These are phyloP conservation scores for Xestia ashworthii DNA, from an alignment of 2,888 invertebrate genomes.

Conservation along the genomic window DNA sequence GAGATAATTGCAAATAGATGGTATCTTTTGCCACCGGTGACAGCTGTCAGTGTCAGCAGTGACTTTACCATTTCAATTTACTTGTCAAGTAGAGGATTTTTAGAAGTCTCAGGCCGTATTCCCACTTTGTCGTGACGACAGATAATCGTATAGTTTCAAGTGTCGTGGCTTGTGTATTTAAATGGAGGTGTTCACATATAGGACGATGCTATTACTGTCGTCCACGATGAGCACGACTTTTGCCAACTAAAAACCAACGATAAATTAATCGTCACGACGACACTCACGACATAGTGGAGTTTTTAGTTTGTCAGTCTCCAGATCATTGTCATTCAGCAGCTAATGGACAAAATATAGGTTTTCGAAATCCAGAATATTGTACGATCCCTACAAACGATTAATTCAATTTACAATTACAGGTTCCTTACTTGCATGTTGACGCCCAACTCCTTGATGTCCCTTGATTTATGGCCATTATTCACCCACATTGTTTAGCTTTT, in stretches of 20 bases:
- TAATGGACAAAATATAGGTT: not conserved
- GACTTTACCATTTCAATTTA: not conserved
- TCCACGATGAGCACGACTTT: too few relatives aligned
- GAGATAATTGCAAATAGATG: conserved; percentile 10
- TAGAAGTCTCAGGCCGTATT: too few relatives aligned
- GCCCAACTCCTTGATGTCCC: conserved; percentile 45
- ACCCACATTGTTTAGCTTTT: conserved; percentile 54
- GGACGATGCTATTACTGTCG: too few relatives aligned
- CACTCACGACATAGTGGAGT: too few relatives aligned
- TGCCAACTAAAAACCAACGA: too few relatives aligned
- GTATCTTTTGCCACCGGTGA: conserved; percentile 7
- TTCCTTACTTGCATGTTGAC: conserved; percentile 4
- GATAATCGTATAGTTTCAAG: too few relatives aligned
- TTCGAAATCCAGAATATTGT: not conserved
- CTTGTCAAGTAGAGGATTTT: not conserved
- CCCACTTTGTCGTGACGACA: too few relatives aligned
- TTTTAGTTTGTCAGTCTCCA: not conserved
- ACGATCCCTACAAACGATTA: not conserved
- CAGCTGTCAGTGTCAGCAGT: conserved; percentile 1
- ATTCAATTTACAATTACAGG: not conserved
- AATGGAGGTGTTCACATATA: too few relatives aligned
- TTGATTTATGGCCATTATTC: conserved; percentile 49
- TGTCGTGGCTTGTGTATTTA: too few relatives aligned
- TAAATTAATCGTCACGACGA: too few relatives aligned
- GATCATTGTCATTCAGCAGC: not conserved